Evolutionary conservation across 1,140 invertebrate genomes (phyloP).

Genomic region (Hyposmocoma kahamanoa): DNA sequence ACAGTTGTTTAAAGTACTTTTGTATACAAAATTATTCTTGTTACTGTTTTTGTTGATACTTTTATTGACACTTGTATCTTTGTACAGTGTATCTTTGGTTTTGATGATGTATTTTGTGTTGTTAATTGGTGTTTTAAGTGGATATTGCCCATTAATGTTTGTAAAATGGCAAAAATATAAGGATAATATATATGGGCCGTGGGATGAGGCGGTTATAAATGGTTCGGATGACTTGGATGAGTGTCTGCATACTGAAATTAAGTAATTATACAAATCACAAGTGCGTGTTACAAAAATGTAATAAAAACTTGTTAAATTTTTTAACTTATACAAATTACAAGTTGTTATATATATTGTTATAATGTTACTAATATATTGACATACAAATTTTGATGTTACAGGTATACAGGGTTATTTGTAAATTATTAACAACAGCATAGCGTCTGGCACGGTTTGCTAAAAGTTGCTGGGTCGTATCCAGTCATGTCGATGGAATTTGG

Average conservation of each 20-base stretch:
- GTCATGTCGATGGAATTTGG: too few relatives aligned
- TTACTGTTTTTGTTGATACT: conserved; percentile 36
- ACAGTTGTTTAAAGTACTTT: conserved; percentile 79
- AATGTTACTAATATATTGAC: too few relatives aligned
- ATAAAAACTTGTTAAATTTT: too few relatives aligned
- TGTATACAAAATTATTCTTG: conserved; percentile 57
- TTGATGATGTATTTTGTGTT: conserved; percentile 77
- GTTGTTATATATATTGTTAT: too few relatives aligned
- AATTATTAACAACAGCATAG: too few relatives aligned
- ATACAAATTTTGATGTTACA: too few relatives aligned
- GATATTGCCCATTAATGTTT: conserved; percentile 87
- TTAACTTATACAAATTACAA: too few relatives aligned
- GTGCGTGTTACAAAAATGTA: too few relatives aligned
- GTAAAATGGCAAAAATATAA: conserved; percentile 89
- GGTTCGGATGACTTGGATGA: conserved; percentile 73
- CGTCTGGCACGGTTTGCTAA: too few relatives aligned
- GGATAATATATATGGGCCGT: conserved; percentile 95
- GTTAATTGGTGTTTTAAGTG: conserved; percentile 78
- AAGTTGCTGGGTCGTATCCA: too few relatives aligned
- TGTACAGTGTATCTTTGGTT: conserved; percentile 75
- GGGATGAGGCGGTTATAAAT: conserved; percentile 91
- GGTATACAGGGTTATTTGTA: too few relatives aligned
- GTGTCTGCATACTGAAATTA: conserved; percentile 23
- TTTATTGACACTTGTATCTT: conserved; percentile 63
- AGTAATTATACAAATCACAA: too few relatives aligned